These are phyloP conservation scores for Chrysoperla carnea DNA, from an alignment of 1,140 invertebrate genomes.

Conservation along the genomic window DNA sequence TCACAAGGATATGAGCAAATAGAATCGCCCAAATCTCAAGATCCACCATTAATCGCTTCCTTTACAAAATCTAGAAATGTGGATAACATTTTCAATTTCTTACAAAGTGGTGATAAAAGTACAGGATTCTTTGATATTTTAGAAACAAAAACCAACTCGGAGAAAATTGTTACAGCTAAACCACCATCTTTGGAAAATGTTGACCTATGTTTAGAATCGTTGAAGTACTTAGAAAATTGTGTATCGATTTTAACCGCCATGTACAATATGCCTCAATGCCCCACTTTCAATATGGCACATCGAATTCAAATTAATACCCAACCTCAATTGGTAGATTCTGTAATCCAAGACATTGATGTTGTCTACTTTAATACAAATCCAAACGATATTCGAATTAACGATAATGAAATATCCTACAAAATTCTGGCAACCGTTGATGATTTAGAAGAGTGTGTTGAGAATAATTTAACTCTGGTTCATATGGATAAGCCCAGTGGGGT, in stretches of 20 bases:
- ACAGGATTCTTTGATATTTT: constrained; percentile 1
- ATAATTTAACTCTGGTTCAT: constrained; percentile 37
- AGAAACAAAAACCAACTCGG: constrained; percentile 1
- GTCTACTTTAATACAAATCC: constrained; percentile 34
- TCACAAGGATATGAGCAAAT: constrained; percentile 12
- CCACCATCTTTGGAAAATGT: constrained; percentile 13
- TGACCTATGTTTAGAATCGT: constrained; percentile 65
- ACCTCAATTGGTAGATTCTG: constrained; percentile 62
- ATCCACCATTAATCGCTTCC: not conserved
- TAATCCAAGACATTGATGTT: constrained; percentile 60
- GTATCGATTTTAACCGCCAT: constrained; percentile 75
- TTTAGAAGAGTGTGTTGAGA: constrained; percentile 35
- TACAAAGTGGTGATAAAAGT: not conserved
- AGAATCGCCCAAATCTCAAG: constrained; percentile 11
- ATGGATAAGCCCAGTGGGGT: constrained; percentile 72
- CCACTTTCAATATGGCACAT: constrained; percentile 78
- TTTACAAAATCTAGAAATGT: not conserved
- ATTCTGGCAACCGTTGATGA: constrained; percentile 31
- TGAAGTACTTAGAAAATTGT: constrained; percentile 72
- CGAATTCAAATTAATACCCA: constrained; percentile 64
- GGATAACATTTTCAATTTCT: not conserved
- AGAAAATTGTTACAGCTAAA: constrained; percentile 12
- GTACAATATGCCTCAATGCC: constrained; percentile 88
- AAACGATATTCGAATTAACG: constrained; percentile 12
- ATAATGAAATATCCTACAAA: constrained; percentile 37